Base-by-base conservation (phyloP, 2,888 invertebrate species). In the Chorisops tibialis region DNA sequence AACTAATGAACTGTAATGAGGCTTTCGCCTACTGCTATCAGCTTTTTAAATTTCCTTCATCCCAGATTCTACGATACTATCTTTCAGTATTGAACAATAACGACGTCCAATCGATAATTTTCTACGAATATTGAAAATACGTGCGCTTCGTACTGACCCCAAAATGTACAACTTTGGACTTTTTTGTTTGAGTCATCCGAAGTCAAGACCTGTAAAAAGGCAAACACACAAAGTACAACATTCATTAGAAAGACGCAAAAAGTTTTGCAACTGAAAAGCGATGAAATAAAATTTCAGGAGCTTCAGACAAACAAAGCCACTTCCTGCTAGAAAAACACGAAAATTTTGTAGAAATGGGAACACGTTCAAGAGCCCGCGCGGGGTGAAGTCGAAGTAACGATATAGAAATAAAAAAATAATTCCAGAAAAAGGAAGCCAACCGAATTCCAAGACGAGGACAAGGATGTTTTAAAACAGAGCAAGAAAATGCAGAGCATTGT, bases 241-340 rank as follows among this genome's bases (percentile, higher is more conserved):
- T 39, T 52, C 52, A 52, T 52, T 52, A 52, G 30, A 30, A 52
- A 52, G 39, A 21, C 19, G 5, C 39, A 39, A 52, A 52, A 39
- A 39, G 12, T 21, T 52, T 39, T 39, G 9, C 5, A 12, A 19
- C 16, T 5, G n/a, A 5, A 14, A 52, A 22, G 52, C 52, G 21
- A 52, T 38, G 39, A 52, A 52, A 39, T 52, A 22, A 52, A 39
- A 39, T 39, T 52, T 52, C 52, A 39, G 18, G 21, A 52, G 39
- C 38, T 18, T 52, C 39, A 12, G 12, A 4, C 22, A 19, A 52
- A 39, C 21, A 39, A 52, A 39, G 52, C 21, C 22, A 18, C 12
- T 12, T 30, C 30, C 30, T 30, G 30, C 5, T 7, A 7, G 37
- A 35, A 37, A 50, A 35, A 48, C 18, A 22, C 22, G 22, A n/a